phyloP scores from a whole-genome alignment of 2,113 vertebrate species.

The Indicator maculatus region DNA sequence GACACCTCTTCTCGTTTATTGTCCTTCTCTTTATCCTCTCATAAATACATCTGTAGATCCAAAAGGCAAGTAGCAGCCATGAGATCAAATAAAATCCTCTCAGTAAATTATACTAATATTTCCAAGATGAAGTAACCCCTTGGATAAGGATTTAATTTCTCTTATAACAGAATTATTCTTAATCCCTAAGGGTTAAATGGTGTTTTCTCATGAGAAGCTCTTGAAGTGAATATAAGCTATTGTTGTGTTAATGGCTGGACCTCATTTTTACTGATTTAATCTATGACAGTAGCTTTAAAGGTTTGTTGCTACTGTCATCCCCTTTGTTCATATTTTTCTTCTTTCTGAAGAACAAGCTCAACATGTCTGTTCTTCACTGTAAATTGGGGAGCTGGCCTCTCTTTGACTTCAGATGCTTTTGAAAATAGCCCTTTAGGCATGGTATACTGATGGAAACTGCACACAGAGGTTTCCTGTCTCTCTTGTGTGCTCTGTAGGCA shows the following conservation, averaged over 20 bases:
- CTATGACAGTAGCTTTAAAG: not conserved
- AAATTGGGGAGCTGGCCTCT: not conserved
- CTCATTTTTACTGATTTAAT: not conserved
- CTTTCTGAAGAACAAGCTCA: not conserved
- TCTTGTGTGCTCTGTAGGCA: not conserved
- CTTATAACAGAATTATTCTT: not conserved
- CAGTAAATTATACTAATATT: not conserved
- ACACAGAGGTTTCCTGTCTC: not conserved
- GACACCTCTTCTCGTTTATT: not conserved
- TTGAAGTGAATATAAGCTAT: not conserved
- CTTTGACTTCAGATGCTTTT: not conserved
- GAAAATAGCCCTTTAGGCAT: not conserved
- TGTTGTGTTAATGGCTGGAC: not conserved
- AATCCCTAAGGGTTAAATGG: not conserved
- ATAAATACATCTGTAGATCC: not conserved
- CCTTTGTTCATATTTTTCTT: not conserved
- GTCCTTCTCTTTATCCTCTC: not conserved
- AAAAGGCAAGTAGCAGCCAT: not conserved
- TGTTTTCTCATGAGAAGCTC: not conserved
- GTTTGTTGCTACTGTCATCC: not conserved
- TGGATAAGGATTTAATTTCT: not conserved
- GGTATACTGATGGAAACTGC: not conserved
- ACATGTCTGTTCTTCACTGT: not conserved
- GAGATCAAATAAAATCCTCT: not conserved
- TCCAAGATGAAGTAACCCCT: not conserved